Evolutionary conservation across 2,888 invertebrate genomes (phyloP), one percentile per base, ranked within the genome.

Genomic region (Trisateles emortualis): DNA sequence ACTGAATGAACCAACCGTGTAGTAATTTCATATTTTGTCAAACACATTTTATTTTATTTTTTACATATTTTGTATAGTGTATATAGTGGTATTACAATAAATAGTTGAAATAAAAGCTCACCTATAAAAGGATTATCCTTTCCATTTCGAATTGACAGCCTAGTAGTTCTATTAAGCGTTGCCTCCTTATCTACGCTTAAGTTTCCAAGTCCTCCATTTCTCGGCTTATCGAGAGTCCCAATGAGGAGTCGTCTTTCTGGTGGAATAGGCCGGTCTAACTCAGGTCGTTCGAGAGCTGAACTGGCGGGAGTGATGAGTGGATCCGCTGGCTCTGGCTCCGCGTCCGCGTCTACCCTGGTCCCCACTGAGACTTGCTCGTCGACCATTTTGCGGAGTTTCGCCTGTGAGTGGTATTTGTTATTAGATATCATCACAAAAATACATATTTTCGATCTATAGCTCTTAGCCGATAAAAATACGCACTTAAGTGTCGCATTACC

Each of bases 351-450:
- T 64, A 95, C 94, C 66, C 95, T 93, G 43, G 95, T 90, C 50
- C 94, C 93, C 70, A 95, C 95, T 74, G 95, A 94, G 83, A 95
- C 95, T 93, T 97, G 97, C 94, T 97, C 97, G 92, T 97, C 97
- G 83, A 97, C 97, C 97, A 97, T 97, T 93, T 96, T 96, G 93
- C 96, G 95, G 86, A 96, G 95, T 94, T 96, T 96, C 91, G 95
- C 95, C 95, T 96, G 92, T 13, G 1, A 0, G n/a, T 0, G 35
- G 3, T 26, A 26, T 1, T 26, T 26, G n/a, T 26, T 26, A 8
- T 26, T 26, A 26, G 8, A 6, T 8, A 26, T 26, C 4, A 8
- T 6, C 8, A 26, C 2, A 19, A 3, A 19, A 19, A 19, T 2
- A 19, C 19, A 3, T 22, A 30, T 47, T 48, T n/a, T n/a, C n/a